Evolutionary conservation across 2,797 vertebrate genomes (phyloP).

Genomic region (Poeciliopsis turneri): DNA sequence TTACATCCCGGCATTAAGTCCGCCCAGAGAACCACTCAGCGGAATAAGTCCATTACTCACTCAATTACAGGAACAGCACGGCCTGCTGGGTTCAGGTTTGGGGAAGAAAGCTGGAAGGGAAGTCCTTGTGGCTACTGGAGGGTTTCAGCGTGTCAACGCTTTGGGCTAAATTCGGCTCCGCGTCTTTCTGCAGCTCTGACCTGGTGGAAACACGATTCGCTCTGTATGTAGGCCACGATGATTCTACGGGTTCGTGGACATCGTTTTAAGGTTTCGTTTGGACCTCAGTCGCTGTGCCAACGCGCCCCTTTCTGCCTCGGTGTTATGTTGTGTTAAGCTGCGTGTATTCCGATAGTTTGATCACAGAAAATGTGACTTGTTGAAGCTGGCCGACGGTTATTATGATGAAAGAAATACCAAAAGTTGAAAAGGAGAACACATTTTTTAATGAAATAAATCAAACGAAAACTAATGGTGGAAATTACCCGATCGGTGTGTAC

Average conservation of each 20-base stretch:
- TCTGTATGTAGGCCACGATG: constrained; percentile 44
- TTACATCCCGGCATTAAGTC: constrained; percentile 75
- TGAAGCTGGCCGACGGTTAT: constrained; percentile 1
- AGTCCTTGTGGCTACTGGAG: constrained; percentile 67
- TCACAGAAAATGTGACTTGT: constrained; percentile 71
- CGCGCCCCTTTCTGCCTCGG: constrained; percentile 34
- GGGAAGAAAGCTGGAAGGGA: constrained; percentile 63
- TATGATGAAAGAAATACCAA: too few relatives aligned
- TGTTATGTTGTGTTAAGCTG: constrained; percentile 59
- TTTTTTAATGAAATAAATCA: too few relatives aligned
- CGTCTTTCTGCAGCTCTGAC: constrained; percentile 55
- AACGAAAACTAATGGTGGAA: too few relatives aligned
- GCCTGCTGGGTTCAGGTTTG: constrained; percentile 72
- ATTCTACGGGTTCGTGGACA: constrained; percentile 29
- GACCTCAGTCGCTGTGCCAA: constrained; percentile 17
- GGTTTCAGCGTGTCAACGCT: constrained; percentile 68
- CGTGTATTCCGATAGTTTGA: constrained; percentile 61
- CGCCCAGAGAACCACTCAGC: constrained; percentile 80
- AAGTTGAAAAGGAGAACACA: too few relatives aligned
- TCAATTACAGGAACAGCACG: constrained; percentile 79
- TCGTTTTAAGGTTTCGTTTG: constrained; percentile 49
- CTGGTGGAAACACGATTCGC: constrained; percentile 21
- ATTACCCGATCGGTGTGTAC: too few relatives aligned
- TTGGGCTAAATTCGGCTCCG: constrained; percentile 55
- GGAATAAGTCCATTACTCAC: constrained; percentile 83